phyloP scores from a whole-genome alignment of 2,888 invertebrate species.

The Papilio gigon region DNA sequence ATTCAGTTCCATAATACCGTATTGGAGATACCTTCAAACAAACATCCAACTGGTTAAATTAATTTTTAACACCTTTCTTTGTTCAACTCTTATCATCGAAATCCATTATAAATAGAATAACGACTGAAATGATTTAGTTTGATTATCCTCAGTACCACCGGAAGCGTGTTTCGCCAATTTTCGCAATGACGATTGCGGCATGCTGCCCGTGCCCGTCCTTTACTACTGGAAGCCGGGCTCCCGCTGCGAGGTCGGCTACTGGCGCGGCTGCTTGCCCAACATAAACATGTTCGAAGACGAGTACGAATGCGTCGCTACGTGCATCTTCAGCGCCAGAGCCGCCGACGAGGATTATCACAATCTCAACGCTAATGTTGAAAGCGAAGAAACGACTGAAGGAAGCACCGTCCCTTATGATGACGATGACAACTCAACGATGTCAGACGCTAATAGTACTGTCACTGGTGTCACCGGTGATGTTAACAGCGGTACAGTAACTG shows the following conservation, averaged over 20 bases:
- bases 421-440: conserved; percentile 29
- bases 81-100: background rate
- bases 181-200: conserved; percentile 70
- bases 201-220: conserved; percentile 59
- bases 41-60: too few species aligned
- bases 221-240: conserved; percentile 74
- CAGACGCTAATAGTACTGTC: background rate
- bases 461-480: conserved; percentile 19
- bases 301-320: conserved; percentile 70
- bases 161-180: conserved; percentile 63
- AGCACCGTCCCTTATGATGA: conserved; percentile 7
- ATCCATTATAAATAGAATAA: background rate
- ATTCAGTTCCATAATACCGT: too few species aligned
- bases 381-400: conserved; percentile 23
- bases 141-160: conserved; percentile 60
- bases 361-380: conserved; percentile 30
- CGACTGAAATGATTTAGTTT: background rate
- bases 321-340: conserved; percentile 61
- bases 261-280: conserved; percentile 73
- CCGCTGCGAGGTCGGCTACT: conserved; percentile 71
- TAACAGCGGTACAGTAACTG: conserved; percentile 23
- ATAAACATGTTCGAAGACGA: conserved; percentile 72
- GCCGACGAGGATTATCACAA: conserved; percentile 53
- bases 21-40: too few species aligned
- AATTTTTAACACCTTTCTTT: background rate